Conservation (phyloP, 2,113 vertebrate species). For the Ameiurus melas region DNA sequence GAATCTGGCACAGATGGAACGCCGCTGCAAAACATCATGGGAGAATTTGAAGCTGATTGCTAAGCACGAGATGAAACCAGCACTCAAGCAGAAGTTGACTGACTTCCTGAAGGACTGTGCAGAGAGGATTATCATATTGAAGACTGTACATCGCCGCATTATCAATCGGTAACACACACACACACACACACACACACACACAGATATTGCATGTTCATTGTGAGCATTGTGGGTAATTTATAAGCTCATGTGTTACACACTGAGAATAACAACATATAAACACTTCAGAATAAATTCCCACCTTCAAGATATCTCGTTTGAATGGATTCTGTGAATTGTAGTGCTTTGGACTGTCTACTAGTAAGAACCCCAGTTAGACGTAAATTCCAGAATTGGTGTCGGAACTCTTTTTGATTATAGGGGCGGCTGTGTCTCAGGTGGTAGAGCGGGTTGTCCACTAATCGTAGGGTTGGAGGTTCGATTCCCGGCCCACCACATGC, state of each 20-base stretch:
- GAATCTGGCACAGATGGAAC: slow-evolving; percentile 92
- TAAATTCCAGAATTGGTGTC: not conserved
- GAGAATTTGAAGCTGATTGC: slow-evolving; percentile 96
- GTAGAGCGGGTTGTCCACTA: no score
- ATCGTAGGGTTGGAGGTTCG: no score
- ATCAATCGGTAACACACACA: slow-evolving; percentile 84
- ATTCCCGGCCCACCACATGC: no score
- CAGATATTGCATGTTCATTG: not conserved
- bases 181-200: not conserved
- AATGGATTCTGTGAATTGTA: not conserved
- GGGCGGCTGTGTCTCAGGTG: no score
- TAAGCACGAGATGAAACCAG: slow-evolving; percentile 95
- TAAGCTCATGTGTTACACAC: not conserved
- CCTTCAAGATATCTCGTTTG: not conserved
- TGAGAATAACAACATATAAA: not conserved
- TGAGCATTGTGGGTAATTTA: not conserved
- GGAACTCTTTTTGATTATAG: not conserved
- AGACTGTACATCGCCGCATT: slow-evolving; percentile 93
- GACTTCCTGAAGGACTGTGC: slow-evolving; percentile 96
- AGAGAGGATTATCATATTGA: slow-evolving; percentile 94
- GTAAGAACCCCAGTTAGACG: not conserved
- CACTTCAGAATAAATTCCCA: not conserved
- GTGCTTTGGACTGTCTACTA: not conserved
- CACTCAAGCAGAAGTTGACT: slow-evolving; percentile 93
- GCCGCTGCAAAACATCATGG: slow-evolving; percentile 96